Percentiles rank a stretch among this genome's conserved stretches.
These are phyloP conservation scores for Lamprologus tigripictilis DNA, from an alignment of 2,113 vertebrate genomes.

Conservation along the genomic window DNA sequence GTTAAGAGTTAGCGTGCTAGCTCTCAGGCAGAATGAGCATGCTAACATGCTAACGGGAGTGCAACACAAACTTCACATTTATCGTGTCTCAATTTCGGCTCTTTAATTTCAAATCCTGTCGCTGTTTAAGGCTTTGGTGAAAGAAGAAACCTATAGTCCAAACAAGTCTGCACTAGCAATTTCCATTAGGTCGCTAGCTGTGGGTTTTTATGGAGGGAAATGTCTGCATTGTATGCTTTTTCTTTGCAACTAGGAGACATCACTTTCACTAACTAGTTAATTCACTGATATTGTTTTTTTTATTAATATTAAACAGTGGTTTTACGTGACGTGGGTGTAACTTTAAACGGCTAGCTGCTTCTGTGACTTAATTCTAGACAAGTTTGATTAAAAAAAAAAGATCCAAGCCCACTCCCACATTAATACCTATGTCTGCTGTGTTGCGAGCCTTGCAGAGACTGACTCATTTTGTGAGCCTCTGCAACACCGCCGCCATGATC, in stretches of 20 bases:
- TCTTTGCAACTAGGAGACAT: not conserved
- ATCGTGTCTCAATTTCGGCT: not conserved
- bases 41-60: conserved; percentile 28
- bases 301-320: not conserved
- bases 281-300: not conserved
- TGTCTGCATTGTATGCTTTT: conserved; percentile 22
- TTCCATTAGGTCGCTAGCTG: not conserved
- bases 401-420: conserved; percentile 42
- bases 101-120: not conserved
- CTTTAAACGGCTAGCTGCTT: not conserved
- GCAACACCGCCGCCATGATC: conserved; percentile 79
- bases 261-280: conserved; percentile 12
- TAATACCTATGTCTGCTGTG: conserved; percentile 55
- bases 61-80: not conserved
- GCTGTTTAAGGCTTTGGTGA: not conserved
- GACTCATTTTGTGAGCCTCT: conserved; percentile 68
- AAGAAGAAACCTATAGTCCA: not conserved
- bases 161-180: not conserved
- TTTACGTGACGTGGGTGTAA: not conserved
- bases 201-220: conserved; percentile 54
- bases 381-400: not conserved
- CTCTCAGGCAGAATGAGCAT: conserved; percentile 14
- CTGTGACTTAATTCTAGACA: not conserved
- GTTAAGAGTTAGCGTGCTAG: conserved; percentile 6
- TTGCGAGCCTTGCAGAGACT: conserved; percentile 52